These are phyloP conservation scores for Tholera decimalis DNA, from an alignment of 2,888 invertebrate species.

Conservation along the genomic window DNA sequence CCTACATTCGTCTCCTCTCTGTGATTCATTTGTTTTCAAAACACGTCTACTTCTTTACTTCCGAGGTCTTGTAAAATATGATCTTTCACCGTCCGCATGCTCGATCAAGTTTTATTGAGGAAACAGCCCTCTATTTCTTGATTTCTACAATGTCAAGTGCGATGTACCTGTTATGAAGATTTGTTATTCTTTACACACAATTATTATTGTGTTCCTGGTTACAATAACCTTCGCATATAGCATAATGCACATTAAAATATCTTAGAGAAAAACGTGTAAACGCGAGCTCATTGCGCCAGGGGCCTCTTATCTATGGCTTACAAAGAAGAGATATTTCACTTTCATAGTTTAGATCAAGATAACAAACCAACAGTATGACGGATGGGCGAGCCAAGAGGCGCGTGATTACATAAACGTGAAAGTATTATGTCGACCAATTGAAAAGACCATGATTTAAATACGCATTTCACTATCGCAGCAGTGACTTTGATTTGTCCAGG, in stretches of 20 bases:
- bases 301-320: slow-evolving; percentile 75
- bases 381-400: slow-evolving; percentile 82
- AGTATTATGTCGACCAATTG: slow-evolving; percentile 84
- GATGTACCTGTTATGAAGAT: slow-evolving; percentile 42
- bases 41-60: slow-evolving; percentile 60
- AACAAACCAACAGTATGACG: slow-evolving; percentile 81
- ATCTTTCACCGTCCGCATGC: slow-evolving; percentile 69
- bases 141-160: slow-evolving; percentile 65
- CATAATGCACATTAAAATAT: slow-evolving; percentile 55
- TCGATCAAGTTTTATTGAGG: slow-evolving; percentile 76
- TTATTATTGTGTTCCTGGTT: slow-evolving; percentile 52
- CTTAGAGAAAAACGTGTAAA: slow-evolving; percentile 64
- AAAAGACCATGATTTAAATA: slow-evolving; percentile 77
- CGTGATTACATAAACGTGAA: slow-evolving; percentile 86
- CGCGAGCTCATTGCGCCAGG: slow-evolving; percentile 53
- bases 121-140: slow-evolving; percentile 71
- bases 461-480: slow-evolving; percentile 66
- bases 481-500: slow-evolving; percentile 68
- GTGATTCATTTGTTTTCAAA: slow-evolving; percentile 57
- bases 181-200: slow-evolving; percentile 43
- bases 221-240: slow-evolving; percentile 46
- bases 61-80: slow-evolving; percentile 67
- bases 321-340: slow-evolving; percentile 80
- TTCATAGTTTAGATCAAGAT: slow-evolving; percentile 84
- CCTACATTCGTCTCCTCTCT: slow-evolving; percentile 61